A percentile compares a stretch with the other conserved stretches of the same genome.
phyloP scores from a whole-genome alignment of 35 echinoderm and acorn worm species.

The Ophiothrix spiculata region DNA sequence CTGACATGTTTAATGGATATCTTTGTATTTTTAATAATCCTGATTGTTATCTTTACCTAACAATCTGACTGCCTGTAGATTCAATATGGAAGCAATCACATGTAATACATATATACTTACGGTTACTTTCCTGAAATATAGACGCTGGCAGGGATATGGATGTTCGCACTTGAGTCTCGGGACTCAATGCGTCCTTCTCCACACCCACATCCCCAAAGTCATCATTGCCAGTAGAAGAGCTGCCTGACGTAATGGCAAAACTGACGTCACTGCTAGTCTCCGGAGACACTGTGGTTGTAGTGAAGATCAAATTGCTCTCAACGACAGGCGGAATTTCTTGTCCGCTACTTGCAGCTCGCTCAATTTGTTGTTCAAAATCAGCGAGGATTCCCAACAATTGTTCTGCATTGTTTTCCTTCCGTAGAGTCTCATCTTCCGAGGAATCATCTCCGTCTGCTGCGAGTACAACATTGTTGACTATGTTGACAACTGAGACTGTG shows the following conservation, averaged over 20 bases:
- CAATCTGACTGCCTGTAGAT: too few relatives aligned
- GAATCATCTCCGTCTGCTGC: background rate
- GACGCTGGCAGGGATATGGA: background rate
- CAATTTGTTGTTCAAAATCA: background rate
- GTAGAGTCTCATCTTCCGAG: background rate
- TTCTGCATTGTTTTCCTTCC: background rate
- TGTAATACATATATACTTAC: too few relatives aligned
- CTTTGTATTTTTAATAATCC: too few relatives aligned
- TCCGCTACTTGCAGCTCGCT: background rate
- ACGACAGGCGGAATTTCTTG: background rate
- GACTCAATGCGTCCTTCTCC: background rate
- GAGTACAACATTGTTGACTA: background rate
- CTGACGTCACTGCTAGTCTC: background rate
- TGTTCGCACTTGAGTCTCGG: background rate
- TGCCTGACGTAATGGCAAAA: background rate
- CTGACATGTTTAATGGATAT: too few relatives aligned
- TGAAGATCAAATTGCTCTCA: background rate
- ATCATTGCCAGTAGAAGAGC: background rate
- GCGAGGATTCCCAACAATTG: background rate
- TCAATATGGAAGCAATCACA: too few relatives aligned
- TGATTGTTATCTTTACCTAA: too few relatives aligned
- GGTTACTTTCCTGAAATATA: too few relatives aligned
- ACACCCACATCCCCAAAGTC: background rate
- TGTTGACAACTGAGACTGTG: background rate
- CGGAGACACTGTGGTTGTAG: background rate